Evolutionary conservation across 2,113 vertebrate genomes (phyloP).

Genomic region (Ptychochromis oligacanthus): DNA sequence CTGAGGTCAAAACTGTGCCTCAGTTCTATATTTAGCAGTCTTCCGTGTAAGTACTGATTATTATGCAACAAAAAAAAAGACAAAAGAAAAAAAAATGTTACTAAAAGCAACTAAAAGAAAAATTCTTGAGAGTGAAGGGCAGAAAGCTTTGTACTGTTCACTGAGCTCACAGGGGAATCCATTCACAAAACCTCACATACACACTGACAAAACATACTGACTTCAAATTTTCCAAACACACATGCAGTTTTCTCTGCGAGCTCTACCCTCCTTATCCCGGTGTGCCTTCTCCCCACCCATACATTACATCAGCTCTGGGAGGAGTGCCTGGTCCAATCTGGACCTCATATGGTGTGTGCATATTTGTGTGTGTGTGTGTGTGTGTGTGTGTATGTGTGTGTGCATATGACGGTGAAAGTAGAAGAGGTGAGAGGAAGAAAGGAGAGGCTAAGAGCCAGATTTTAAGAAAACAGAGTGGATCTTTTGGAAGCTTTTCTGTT

Average conservation of each 20-base stretch:
- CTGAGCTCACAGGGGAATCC: conserved; percentile 26
- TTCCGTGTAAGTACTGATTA: conserved; percentile 17
- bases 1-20: conserved; percentile 19
- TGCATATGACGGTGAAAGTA: not conserved
- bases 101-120: conserved; percentile 27
- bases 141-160: conserved; percentile 43
- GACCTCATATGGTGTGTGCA: conserved; percentile 34
- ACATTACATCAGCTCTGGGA: conserved; percentile 46
- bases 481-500: conserved; percentile 5
- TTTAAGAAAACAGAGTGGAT: not conserved
- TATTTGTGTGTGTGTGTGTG: not conserved
- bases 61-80: conserved; percentile 22
- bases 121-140: conserved; percentile 34
- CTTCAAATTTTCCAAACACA: not conserved
- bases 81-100: conserved; percentile 19
- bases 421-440: conserved; percentile 8
- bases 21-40: conserved; percentile 13
- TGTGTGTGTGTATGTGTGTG: not conserved
- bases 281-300: conserved; percentile 1
- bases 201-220: not conserved
- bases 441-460: conserved; percentile 14
- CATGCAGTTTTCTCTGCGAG: conserved; percentile 6
- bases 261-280: conserved; percentile 21
- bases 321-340: conserved; percentile 33
- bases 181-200: not conserved